phyloP scores from a whole-genome alignment of 1,140 invertebrate genomes.

The Epicauta chinensis region DNA sequence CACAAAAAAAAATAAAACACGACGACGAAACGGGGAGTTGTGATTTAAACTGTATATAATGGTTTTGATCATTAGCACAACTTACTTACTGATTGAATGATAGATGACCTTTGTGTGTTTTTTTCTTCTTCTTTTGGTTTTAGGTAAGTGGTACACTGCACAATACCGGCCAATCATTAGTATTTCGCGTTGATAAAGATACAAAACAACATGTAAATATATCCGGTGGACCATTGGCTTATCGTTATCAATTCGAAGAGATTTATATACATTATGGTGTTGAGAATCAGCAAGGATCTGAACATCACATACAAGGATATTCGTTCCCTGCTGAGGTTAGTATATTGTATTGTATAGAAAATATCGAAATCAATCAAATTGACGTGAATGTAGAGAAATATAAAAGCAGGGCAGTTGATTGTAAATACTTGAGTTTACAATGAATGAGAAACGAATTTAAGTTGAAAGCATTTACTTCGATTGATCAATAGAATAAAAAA shows the following conservation, averaged over 20 bases:
- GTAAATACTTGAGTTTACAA: no score
- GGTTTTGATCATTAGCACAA: constrained; percentile 34
- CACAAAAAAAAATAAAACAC: not conserved
- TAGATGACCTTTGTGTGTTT: constrained; percentile 21
- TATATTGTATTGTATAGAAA: no score
- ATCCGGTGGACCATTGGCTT: constrained; percentile 90
- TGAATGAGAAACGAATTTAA: no score
- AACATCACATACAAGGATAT: constrained; percentile 88
- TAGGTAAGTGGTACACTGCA: constrained; percentile 81
- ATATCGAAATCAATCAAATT: no score
- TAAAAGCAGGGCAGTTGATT: no score
- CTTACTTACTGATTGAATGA: constrained; percentile 27
- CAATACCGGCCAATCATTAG: constrained; percentile 86
- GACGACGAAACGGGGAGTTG: constrained; percentile 11
- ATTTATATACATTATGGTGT: constrained; percentile 93
- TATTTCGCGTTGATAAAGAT: constrained; percentile 83
- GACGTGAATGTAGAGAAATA: no score
- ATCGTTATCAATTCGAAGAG: constrained; percentile 89
- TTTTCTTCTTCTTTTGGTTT: not conserved
- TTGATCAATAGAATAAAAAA: no score
- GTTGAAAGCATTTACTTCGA: no score
- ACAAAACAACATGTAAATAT: constrained; percentile 83
- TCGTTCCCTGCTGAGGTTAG: constrained; percentile 91
- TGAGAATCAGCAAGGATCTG: constrained; percentile 80
- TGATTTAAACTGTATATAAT: constrained; percentile 29